These are phyloP conservation scores for Xanthorhoe spadicearia DNA, from an alignment of 2,888 invertebrate species.

Conservation along the genomic window DNA sequence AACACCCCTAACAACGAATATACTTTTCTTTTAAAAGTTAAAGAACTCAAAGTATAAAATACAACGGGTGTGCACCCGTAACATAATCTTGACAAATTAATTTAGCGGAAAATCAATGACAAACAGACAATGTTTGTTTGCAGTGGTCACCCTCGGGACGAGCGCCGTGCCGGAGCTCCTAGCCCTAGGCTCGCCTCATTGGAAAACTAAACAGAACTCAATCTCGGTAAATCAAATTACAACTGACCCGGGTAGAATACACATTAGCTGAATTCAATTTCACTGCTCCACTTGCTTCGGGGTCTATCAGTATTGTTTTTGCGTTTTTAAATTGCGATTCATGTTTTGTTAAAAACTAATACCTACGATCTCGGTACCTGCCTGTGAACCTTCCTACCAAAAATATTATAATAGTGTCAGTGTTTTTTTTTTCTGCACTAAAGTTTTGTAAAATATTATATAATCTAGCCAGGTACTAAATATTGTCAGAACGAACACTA, in stretches of 20 bases:
- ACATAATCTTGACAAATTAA: conserved; percentile 71
- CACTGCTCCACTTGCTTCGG: conserved; percentile 14
- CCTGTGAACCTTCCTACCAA: not conserved
- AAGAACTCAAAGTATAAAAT: not conserved
- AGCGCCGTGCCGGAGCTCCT: conserved; percentile 42
- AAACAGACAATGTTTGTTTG: conserved; percentile 76
- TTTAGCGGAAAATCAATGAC: conserved; percentile 82
- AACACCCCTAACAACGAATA: too few relatives aligned
- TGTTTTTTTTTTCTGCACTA: too few relatives aligned
- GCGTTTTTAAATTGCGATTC: not conserved
- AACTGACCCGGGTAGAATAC: conserved; percentile 57
- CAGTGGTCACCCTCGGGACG: conserved; percentile 69
- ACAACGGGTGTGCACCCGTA: conserved; percentile 26
- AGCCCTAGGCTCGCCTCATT: conserved; percentile 61
- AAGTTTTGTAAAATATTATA: too few relatives aligned
- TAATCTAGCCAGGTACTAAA: too few relatives aligned
- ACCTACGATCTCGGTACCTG: too few relatives aligned
- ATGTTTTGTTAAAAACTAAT: not conserved
- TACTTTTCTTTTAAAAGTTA: too few relatives aligned
- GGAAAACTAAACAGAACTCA: conserved; percentile 77
- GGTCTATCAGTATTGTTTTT: not conserved
- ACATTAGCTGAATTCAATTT: conserved; percentile 46
- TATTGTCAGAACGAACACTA: too few relatives aligned
- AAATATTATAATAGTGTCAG: too few relatives aligned
- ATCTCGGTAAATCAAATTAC: conserved; percentile 76